Evolutionary conservation across 1,140 invertebrate genomes (phyloP), one percentile per base, ranked within the genome.

Genomic region (Aradophagus sp.): DNA sequence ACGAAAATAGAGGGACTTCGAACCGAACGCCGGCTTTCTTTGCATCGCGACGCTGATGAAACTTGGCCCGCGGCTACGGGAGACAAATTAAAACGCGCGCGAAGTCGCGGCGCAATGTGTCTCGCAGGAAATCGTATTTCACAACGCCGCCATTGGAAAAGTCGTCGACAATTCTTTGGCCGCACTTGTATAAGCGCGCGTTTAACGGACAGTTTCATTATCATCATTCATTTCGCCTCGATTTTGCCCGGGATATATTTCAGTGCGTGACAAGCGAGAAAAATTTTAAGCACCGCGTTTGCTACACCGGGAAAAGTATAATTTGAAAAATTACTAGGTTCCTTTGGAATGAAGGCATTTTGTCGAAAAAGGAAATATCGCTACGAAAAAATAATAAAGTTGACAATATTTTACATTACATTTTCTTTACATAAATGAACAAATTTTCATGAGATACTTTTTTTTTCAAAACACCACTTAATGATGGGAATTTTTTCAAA

Each of bases 1-100:
- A n/a, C n/a, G n/a, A n/a, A n/a, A n/a, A n/a, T n/a, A n/a, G n/a
- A n/a, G n/a, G n/a, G n/a, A n/a, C n/a, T n/a, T n/a, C n/a, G n/a
- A n/a, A n/a, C n/a, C n/a, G n/a, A n/a, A n/a, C n/a, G n/a, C 8
- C 29, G 12, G 16, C 34, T 47, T 66, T 56, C 63, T 47, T 67
- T 61, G 56, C 56, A 53, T 55, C 19, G 23, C 48, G 23, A 6
- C 53, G 53, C 58, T 52, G 56, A 67, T 68, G 63, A 69, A 75
- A 69, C 56, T 19, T 62, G 36, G 47, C 62, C 53, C 47, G 23
- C 26, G 55, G 63, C 47, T 31, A 36, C 48, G 7, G 12, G 39
- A 48, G 65, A 67, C 53, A 45, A 58, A 58, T 44, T 55, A 61
- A 61, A 61, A 52, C 38, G 39, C 39, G 45, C 45, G 35, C 35